phyloP scores from a whole-genome alignment of 2,797 vertebrate species.

The Neopelma chrysocephalum region DNA sequence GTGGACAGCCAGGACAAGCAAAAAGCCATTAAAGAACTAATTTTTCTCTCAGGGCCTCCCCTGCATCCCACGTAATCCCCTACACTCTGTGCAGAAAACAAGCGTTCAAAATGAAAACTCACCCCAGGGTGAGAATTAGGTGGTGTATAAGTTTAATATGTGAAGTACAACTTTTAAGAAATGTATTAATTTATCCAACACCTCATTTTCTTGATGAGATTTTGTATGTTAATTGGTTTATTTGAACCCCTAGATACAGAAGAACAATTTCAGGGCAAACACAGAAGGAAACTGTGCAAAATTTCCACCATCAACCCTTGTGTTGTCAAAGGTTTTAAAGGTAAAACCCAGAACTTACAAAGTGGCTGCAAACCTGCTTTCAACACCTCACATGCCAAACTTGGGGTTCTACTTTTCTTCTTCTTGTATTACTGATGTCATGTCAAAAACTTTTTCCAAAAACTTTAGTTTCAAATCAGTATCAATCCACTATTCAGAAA shows the following conservation, averaged over 20 bases:
- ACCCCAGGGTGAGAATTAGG: background rate
- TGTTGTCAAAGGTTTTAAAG: constrained; percentile 52
- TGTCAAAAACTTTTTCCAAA: constrained; percentile 77
- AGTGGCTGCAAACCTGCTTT: constrained; percentile 84
- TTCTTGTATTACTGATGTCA: constrained; percentile 73
- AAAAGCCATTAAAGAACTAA: background rate
- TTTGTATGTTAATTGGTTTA: background rate
- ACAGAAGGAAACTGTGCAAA: constrained; percentile 29
- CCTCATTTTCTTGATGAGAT: background rate
- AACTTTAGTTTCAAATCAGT: constrained; percentile 81
- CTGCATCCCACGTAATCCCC: background rate
- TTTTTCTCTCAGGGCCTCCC: background rate
- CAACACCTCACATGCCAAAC: constrained; percentile 78
- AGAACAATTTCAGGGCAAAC: constrained; percentile 54
- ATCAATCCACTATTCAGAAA: constrained; percentile 81
- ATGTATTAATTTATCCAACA: background rate
- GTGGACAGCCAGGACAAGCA: background rate
- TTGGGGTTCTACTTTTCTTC: constrained; percentile 74
- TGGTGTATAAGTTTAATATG: background rate
- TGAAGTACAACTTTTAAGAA: background rate
- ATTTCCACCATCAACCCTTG: constrained; percentile 32
- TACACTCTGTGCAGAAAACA: constrained; percentile 1
- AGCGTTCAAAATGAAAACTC: background rate
- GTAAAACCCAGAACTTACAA: constrained; percentile 71
- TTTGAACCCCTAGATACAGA: constrained; percentile 44